Conservation (phyloP, 2,888 invertebrate genomes). For the Nomada ferruginata region DNA sequence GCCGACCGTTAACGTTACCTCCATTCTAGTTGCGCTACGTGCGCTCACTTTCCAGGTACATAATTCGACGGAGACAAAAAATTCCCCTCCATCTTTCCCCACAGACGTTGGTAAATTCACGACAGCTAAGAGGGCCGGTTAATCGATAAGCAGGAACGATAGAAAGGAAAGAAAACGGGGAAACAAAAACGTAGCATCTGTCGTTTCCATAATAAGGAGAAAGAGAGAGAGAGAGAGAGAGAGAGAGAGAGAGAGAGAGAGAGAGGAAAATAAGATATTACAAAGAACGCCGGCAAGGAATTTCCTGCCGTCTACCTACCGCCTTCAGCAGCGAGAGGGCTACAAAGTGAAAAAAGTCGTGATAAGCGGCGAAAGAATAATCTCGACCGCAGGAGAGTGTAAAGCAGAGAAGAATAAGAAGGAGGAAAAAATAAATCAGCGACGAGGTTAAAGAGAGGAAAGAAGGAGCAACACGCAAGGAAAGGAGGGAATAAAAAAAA, state of each 20-base stretch:
- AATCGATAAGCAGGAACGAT: neutral
- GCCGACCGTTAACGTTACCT: conserved; percentile 9
- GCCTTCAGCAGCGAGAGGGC: conserved; percentile 37
- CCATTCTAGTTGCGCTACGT: no score
- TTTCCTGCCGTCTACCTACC: conserved; percentile 36
- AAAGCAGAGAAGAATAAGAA: neutral
- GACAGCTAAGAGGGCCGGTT: conserved; percentile 7
- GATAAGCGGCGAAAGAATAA: conserved; percentile 52
- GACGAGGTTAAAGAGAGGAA: neutral
- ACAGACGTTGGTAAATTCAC: neutral
- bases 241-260: no score
- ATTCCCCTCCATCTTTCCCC: no score
- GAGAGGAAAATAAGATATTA: conserved; percentile 38
- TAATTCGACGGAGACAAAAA: no score
- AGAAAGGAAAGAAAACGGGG: neutral
- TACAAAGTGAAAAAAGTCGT: conserved; percentile 50
- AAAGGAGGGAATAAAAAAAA: neutral
- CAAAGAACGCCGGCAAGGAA: conserved; percentile 14
- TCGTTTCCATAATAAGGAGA: conserved; percentile 28
- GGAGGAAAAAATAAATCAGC: neutral
- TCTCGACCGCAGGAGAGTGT: conserved; percentile 16
- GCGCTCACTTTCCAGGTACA: no score
- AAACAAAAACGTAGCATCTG: neutral
- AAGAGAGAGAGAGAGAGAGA: no score
- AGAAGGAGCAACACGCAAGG: neutral